phyloP scores from a whole-genome alignment of 2,888 invertebrate species.

The Aphidoletes aphidimyza region DNA sequence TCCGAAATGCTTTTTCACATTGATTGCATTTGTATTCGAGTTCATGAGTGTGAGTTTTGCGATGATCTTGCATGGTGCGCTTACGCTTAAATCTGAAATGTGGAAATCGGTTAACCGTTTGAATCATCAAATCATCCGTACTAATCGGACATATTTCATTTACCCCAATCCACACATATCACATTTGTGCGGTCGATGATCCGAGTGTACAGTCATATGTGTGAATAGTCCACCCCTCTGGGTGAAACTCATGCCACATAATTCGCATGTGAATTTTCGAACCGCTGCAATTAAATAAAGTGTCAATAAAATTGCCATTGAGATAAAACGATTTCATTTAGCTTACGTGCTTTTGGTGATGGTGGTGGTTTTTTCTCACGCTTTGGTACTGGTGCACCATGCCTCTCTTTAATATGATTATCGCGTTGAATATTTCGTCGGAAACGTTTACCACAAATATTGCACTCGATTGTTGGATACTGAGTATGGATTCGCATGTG shows the following conservation, averaged over 20 bases:
- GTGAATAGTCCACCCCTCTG: not conserved
- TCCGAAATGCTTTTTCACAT: conserved; percentile 30
- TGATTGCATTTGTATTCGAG: not conserved
- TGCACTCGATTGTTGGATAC: not conserved
- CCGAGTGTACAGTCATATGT: conserved; percentile 1
- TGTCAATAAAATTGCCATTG: not conserved
- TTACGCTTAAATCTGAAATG: not conserved
- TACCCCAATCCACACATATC: conserved; percentile 15
- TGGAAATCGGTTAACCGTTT: not conserved
- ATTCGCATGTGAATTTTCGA: conserved; percentile 28
- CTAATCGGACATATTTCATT: not conserved
- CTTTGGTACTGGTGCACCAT: conserved; percentile 31
- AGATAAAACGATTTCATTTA: not conserved
- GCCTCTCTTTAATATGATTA: conserved; percentile 45
- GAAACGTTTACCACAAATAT: conserved; percentile 1
- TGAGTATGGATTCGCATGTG: conserved; percentile 20
- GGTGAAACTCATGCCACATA: conserved; percentile 31
- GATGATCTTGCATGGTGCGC: conserved; percentile 25
- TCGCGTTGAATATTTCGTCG: conserved; percentile 13
- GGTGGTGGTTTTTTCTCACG: conserved; percentile 15
- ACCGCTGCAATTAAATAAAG: not conserved
- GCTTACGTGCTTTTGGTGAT: conserved; percentile 8
- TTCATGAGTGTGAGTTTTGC: conserved; percentile 6
- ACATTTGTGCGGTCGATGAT: not conserved
- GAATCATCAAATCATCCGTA: not conserved